Percentiles rank a stretch among this genome's conserved stretches.
Evolutionary conservation across 2,888 invertebrate genomes (phyloP).

Genomic region (Tiphia femorata): DNA sequence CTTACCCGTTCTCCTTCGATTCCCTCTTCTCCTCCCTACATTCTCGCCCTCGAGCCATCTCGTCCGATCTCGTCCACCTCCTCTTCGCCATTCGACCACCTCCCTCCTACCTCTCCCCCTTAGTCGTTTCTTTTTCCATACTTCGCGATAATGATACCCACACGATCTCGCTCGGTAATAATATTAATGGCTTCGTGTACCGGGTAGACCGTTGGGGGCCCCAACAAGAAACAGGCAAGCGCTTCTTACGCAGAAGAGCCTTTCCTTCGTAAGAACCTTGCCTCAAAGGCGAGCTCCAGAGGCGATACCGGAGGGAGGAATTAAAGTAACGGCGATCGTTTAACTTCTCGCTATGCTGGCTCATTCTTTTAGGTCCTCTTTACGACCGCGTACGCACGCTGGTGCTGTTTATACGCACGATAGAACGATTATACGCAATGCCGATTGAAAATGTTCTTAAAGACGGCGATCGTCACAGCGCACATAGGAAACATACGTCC

Average conservation of each 20-base stretch:
- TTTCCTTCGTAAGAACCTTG: slow-evolving; percentile 19
- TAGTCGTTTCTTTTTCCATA: slow-evolving; percentile 25
- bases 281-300: not conserved
- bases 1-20: not conserved
- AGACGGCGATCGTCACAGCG: too few species aligned
- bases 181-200: slow-evolving; percentile 43
- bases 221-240: slow-evolving; percentile 20
- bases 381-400: too few species aligned
- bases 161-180: slow-evolving; percentile 40
- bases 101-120: slow-evolving; percentile 1
- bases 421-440: too few species aligned
- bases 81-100: slow-evolving; percentile 10
- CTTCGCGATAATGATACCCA: slow-evolving; percentile 39
- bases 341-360: too few species aligned
- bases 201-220: slow-evolving; percentile 16
- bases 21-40: not conserved
- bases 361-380: too few species aligned
- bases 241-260: slow-evolving; percentile 14
- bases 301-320: not conserved
- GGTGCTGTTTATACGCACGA: too few species aligned
- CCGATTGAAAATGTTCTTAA: too few species aligned
- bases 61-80: slow-evolving; percentile 14
- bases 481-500: too few species aligned
- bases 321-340: too few species aligned
- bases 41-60: not conserved